phyloP scores from a whole-genome alignment of 2,888 invertebrate species.

The Philaethria dido region DNA sequence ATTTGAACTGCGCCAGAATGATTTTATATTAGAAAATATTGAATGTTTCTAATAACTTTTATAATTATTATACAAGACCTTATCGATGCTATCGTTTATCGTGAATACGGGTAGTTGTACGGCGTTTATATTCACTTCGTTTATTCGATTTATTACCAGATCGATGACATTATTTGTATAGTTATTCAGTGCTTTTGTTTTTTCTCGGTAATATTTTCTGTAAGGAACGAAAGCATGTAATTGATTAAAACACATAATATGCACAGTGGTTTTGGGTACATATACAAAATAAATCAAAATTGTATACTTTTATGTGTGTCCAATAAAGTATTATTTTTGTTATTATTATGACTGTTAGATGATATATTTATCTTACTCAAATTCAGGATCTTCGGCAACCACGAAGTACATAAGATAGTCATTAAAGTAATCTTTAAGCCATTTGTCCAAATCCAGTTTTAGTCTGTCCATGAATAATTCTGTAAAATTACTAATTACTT shows the following conservation, averaged over 20 bases:
- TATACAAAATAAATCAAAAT: too few relatives aligned
- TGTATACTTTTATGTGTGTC: too few relatives aligned
- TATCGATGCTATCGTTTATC: conserved; percentile 42
- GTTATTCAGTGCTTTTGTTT: conserved; percentile 53
- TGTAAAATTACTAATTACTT: too few relatives aligned
- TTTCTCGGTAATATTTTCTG: conserved; percentile 63
- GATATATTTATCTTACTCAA: conserved; percentile 53
- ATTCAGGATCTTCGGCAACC: conserved; percentile 46
- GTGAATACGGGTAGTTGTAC: conserved; percentile 46
- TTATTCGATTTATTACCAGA: conserved; percentile 51
- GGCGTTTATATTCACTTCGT: conserved; percentile 44
- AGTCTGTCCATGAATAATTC: conserved; percentile 60
- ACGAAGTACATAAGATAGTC: conserved; percentile 60
- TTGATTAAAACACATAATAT: too few relatives aligned
- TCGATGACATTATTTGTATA: conserved; percentile 55
- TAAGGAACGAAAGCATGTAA: conserved; percentile 33
- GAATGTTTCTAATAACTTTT: background rate
- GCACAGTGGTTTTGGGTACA: too few relatives aligned
- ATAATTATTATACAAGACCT: conserved; percentile 40
- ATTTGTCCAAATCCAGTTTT: conserved; percentile 63
- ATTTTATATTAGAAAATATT: too few relatives aligned
- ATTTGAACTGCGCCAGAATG: too few relatives aligned
- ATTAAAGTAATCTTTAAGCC: conserved; percentile 74
- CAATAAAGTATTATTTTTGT: too few relatives aligned
- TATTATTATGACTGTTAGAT: background rate